phyloP scores from a whole-genome alignment of 2,797 vertebrate species.

The Melanotaenia nigrans region DNA sequence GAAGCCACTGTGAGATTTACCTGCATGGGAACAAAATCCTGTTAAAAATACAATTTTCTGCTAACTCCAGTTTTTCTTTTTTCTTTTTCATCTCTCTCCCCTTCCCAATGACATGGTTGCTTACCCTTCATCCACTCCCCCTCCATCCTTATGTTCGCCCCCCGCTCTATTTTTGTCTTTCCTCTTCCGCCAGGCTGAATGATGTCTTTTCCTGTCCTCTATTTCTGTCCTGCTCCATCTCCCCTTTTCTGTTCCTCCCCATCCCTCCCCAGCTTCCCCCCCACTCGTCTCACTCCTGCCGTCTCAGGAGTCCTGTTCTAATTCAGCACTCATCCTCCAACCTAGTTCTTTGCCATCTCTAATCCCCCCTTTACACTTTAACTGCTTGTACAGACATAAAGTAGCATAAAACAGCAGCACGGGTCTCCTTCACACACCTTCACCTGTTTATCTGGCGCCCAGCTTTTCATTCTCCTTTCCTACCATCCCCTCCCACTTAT shows the following conservation, averaged over 20 bases:
- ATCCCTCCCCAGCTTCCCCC: slow-evolving; percentile 14
- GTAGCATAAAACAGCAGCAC: slow-evolving; percentile 22
- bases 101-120: slow-evolving; percentile 29
- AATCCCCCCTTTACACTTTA: slow-evolving; percentile 72
- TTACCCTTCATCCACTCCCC: slow-evolving; percentile 7
- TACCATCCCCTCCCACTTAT: not conserved
- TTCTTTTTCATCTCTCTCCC: slow-evolving; percentile 8
- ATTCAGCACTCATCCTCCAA: slow-evolving; percentile 81
- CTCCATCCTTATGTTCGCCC: slow-evolving; percentile 37
- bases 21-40: not conserved
- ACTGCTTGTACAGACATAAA: slow-evolving; percentile 61
- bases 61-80: not conserved
- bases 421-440: slow-evolving; percentile 25
- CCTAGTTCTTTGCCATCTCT: slow-evolving; percentile 78
- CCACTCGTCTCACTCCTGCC: slow-evolving; percentile 56
- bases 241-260: slow-evolving; percentile 49
- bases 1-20: not conserved
- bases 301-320: slow-evolving; percentile 86
- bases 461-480: slow-evolving; percentile 2
- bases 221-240: slow-evolving; percentile 68
- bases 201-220: slow-evolving; percentile 76
- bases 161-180: slow-evolving; percentile 65
- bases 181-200: slow-evolving; percentile 63
- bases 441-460: slow-evolving; percentile 18
- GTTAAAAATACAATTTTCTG: not conserved